Percentiles rank a stretch among this genome's conserved stretches.
phyloP scores from a whole-genome alignment of 1,140 invertebrate species.

The Sycobia sp. region DNA sequence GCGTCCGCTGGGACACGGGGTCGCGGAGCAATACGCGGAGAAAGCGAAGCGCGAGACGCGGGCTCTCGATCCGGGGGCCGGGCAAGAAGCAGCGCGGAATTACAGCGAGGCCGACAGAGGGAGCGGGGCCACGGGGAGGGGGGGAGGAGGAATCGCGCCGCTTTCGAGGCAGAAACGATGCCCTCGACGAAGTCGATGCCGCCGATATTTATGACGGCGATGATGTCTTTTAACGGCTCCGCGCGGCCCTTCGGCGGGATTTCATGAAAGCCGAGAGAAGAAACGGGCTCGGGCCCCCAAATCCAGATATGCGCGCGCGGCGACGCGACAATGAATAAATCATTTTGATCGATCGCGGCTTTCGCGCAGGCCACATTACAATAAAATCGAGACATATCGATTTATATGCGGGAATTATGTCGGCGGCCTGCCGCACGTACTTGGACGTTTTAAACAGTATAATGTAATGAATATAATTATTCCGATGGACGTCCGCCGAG shows the following conservation, averaged over 20 bases:
- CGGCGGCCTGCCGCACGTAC: too few relatives aligned
- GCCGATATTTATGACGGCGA: conserved; percentile 24
- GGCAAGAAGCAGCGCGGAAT: neutral
- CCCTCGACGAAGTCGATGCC: conserved; percentile 6
- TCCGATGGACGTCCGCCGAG: too few relatives aligned
- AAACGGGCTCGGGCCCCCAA: neutral
- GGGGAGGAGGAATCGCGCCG: too few relatives aligned
- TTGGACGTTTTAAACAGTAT: too few relatives aligned
- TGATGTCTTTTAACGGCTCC: conserved; percentile 21
- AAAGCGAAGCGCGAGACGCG: conserved; percentile 13
- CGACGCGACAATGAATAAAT: conserved; percentile 15
- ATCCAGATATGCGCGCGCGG: neutral
- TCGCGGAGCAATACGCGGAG: conserved; percentile 12
- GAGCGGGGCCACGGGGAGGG: neutral
- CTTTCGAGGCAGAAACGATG: too few relatives aligned
- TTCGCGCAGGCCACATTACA: neutral
- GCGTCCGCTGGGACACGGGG: neutral
- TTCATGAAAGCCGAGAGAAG: conserved; percentile 1
- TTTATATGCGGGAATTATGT: conserved; percentile 25
- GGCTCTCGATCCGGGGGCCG: too few relatives aligned
- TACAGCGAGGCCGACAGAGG: neutral
- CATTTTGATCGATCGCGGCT: conserved; percentile 16
- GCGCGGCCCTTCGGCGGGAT: conserved; percentile 1
- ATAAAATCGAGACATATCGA: neutral
- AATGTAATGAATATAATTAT: conserved; percentile 24